phyloP scores from a whole-genome alignment of 2,888 invertebrate genomes.

The Suillia variegata region DNA sequence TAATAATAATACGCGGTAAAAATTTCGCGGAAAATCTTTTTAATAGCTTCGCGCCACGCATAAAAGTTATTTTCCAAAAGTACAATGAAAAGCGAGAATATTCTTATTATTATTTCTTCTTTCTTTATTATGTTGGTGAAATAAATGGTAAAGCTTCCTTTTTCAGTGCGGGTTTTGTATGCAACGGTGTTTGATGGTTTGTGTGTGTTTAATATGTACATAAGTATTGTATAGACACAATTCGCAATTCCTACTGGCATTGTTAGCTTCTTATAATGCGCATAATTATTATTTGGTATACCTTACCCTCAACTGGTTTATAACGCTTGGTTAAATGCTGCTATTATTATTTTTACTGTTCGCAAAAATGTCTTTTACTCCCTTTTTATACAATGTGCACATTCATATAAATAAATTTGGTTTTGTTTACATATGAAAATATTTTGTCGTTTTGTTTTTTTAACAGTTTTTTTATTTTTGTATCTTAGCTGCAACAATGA shows the following conservation, averaged over 20 bases:
- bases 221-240: not conserved
- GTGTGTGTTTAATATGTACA: not conserved
- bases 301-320: not conserved
- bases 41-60: slow-evolving; percentile 3
- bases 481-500: too few relatives aligned
- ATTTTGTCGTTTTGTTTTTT: too few relatives aligned
- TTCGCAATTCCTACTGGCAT: not conserved
- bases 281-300: not conserved
- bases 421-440: too few relatives aligned
- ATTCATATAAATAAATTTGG: too few relatives aligned
- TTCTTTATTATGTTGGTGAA: too few relatives aligned
- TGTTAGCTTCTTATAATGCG: not conserved
- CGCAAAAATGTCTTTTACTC: not conserved
- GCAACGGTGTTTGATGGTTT: not conserved
- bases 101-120: not conserved
- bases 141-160: too few relatives aligned
- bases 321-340: not conserved
- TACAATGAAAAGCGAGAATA: not conserved
- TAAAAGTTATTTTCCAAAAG: not conserved
- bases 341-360: not conserved
- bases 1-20: too few relatives aligned
- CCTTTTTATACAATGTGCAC: not conserved
- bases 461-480: too few relatives aligned
- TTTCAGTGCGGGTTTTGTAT: not conserved
- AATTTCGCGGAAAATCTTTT: slow-evolving; percentile 5